Base-by-base conservation (phyloP, 2,113 vertebrate species). In the Talpa occidentalis region DNA sequence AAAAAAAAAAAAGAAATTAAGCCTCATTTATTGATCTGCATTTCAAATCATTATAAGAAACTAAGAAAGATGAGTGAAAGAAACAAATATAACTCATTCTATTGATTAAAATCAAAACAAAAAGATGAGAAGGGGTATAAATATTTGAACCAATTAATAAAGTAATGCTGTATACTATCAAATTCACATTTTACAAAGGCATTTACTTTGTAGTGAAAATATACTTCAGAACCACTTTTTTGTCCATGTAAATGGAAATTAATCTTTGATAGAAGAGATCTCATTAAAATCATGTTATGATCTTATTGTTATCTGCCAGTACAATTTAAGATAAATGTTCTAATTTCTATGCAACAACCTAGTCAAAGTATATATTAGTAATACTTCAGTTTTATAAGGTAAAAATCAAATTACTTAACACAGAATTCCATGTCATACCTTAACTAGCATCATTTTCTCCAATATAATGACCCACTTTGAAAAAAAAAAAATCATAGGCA, bases 271-370 rank as follows among this genome's bases (percentile, higher is more conserved):
- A 77, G 28, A 73, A 79, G 7, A 88, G 0, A 1, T 67, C 14
- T 90, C 10, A 64, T 84, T 88, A 80, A 64, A 69, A 86, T 42
- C n/a, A 66, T 40, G 42, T 59, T 72, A 93, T 12, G 30, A 91
- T 64, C 14, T 1, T 81, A 47, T 21, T 89, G 2, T 8, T 62
- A 30, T 78, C 42, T 78, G 3, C 2, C 24, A 83, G 8, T 5
- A 30, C 15, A 40, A 73, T 73, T 92, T 40, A 80, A 78, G 1
- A 77, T 73, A 79, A 93, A 24, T 66, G 7, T 24, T 40, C 10
- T 62, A 90, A 54, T 94, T 88, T 96, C 73, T 62, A 81, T 77
- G 3, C 84, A 22, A 40, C 66, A 88, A 35, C 19, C 0, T 84
- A 76, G 6, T 0, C 49, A 74, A 93, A 83, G 90, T 42, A 64